A percentile compares a stretch with the other conserved stretches of the same genome.
These are phyloP conservation scores for Gallinago nigripennis DNA, from an alignment of 2,797 vertebrate genomes.

Conservation along the genomic window DNA sequence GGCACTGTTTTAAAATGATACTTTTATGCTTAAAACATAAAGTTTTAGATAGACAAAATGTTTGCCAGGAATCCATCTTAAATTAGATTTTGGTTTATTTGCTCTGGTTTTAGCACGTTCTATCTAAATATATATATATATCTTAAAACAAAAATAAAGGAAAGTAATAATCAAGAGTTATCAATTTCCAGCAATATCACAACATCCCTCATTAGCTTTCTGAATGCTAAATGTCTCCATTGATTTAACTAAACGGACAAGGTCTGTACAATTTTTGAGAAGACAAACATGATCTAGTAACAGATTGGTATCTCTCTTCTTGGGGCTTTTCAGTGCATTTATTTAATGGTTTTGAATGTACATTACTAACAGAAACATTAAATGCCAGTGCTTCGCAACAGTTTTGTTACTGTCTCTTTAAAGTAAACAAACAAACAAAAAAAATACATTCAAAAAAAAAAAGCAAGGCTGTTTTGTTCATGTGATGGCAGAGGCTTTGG, in stretches of 20 bases:
- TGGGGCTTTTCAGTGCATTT: constrained; percentile 84
- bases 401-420: constrained; percentile 79
- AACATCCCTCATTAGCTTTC: constrained; percentile 68
- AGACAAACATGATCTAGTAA: constrained; percentile 68
- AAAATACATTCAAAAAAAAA: constrained; percentile 88
- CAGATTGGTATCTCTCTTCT: constrained; percentile 73
- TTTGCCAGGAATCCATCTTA: constrained; percentile 66
- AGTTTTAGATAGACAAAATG: constrained; percentile 68
- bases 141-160: constrained; percentile 63
- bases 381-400: constrained; percentile 88
- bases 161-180: constrained; percentile 56
- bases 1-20: constrained; percentile 77
- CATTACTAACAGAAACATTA: constrained; percentile 78
- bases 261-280: constrained; percentile 67
- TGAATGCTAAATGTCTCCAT: constrained; percentile 55
- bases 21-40: constrained; percentile 67
- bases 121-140: constrained; percentile 68
- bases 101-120: constrained; percentile 65
- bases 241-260: constrained; percentile 59
- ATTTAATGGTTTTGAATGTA: constrained; percentile 76
- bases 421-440: constrained; percentile 74
- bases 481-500: constrained; percentile 75
- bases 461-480: constrained; percentile 78
- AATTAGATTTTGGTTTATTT: constrained; percentile 77
- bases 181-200: constrained; percentile 66